Conservation (phyloP, 1,140 invertebrate genomes). For the Conopomorpha cramerella region DNA sequence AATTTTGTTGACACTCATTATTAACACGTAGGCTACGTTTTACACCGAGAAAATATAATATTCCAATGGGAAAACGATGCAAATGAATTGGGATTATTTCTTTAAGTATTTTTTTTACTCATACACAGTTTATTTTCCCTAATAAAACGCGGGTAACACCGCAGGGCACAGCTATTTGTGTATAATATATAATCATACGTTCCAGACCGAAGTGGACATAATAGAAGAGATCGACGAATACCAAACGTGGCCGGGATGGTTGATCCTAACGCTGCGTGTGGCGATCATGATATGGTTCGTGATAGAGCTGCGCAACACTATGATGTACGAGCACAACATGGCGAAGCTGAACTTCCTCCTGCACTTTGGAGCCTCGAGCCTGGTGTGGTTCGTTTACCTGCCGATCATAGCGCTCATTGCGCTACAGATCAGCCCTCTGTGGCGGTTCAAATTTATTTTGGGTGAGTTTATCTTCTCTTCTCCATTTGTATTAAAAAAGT, state of each 20-base stretch:
- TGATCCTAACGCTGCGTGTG: constrained; percentile 85
- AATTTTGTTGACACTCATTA: too few species aligned
- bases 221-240: constrained; percentile 97
- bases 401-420: constrained; percentile 93
- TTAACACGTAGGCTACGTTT: too few species aligned
- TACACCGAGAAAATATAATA: too few species aligned
- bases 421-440: constrained; percentile 89
- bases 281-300: constrained; percentile 96
- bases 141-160: too few species aligned
- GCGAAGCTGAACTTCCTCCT: constrained; percentile 91
- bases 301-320: constrained; percentile 86
- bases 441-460: constrained; percentile 92
- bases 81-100: too few species aligned
- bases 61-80: too few species aligned
- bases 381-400: constrained; percentile 98
- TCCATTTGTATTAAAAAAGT: too few species aligned
- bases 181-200: too few species aligned
- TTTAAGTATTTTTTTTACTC: too few species aligned
- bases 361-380: constrained; percentile 94
- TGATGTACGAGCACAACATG: constrained; percentile 90
- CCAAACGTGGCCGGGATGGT: constrained; percentile 95
- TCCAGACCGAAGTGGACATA: constrained; percentile 92
- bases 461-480: constrained; percentile 67
- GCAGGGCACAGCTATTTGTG: too few species aligned
- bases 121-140: too few species aligned